These are phyloP conservation scores for Molanna angustata DNA, from an alignment of 2,888 invertebrate species.

Conservation along the genomic window DNA sequence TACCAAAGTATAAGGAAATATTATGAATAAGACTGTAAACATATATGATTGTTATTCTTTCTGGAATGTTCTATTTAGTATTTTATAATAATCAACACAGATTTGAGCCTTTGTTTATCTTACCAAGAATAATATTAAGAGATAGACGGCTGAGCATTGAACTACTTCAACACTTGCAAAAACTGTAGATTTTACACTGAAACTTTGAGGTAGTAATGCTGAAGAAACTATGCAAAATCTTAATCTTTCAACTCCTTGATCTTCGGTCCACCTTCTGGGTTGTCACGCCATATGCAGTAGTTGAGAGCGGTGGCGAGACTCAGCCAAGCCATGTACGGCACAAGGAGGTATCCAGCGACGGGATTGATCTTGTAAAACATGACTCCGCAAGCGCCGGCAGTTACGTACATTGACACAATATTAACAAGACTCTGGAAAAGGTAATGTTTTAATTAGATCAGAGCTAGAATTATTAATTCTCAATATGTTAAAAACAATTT, in stretches of 20 bases:
- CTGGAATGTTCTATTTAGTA: too few relatives aligned
- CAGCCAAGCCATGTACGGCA: slow-evolving; percentile 76
- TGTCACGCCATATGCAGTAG: slow-evolving; percentile 63
- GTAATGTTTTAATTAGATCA: neutral
- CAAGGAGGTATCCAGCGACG: slow-evolving; percentile 63
- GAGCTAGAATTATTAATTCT: too few relatives aligned
- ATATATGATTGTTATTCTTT: too few relatives aligned
- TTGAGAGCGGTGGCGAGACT: slow-evolving; percentile 67
- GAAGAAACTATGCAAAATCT: neutral
- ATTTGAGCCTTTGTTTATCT: too few relatives aligned
- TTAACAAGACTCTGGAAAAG: slow-evolving; percentile 60
- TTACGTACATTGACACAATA: slow-evolving; percentile 56
- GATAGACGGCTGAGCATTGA: neutral
- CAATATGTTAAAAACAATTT: too few relatives aligned
- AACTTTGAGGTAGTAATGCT: neutral
- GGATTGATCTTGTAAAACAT: slow-evolving; percentile 63
- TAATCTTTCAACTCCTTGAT: slow-evolving; percentile 25
- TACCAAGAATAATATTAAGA: neutral
- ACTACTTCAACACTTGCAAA: neutral
- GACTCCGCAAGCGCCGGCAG: slow-evolving; percentile 56
- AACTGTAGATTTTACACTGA: neutral
- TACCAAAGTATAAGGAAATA: too few relatives aligned
- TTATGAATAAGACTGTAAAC: too few relatives aligned
- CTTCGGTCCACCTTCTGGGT: slow-evolving; percentile 41
- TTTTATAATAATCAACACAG: too few relatives aligned